Evolutionary conservation across 2,797 vertebrate species (phyloP).

Genomic region (Chelon labrosus): DNA sequence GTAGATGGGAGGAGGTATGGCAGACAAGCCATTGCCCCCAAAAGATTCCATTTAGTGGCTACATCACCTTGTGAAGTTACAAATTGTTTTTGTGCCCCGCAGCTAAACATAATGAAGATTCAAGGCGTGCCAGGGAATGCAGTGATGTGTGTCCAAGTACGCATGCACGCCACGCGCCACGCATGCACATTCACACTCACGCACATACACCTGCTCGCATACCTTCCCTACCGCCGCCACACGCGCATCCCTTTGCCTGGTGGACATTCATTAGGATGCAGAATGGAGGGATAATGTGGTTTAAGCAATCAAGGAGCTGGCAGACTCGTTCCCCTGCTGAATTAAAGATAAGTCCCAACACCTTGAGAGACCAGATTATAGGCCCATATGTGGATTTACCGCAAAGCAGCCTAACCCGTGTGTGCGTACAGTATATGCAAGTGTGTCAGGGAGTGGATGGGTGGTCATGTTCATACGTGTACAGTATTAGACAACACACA

Average conservation of each 20-base stretch:
- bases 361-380: conserved; percentile 80
- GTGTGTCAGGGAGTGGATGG: conserved; percentile 17
- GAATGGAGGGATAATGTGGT: conserved; percentile 75
- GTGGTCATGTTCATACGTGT: conserved; percentile 21
- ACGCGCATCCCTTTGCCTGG: conserved; percentile 59
- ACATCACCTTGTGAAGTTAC: conserved; percentile 77
- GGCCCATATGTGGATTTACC: conserved; percentile 71
- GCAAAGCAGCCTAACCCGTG: conserved; percentile 41
- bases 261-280: conserved; percentile 79
- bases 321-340: conserved; percentile 72
- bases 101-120: conserved; percentile 80
- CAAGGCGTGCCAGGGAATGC: conserved; percentile 57
- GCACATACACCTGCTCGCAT: conserved; percentile 10
- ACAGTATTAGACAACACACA: conserved; percentile 25
- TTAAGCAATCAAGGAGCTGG: conserved; percentile 77
- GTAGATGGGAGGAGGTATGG: conserved; percentile 51
- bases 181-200: conserved; percentile 19
- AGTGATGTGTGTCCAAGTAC: conserved; percentile 55
- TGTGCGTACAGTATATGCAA: conserved; percentile 10
- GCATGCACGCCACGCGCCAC: conserved; percentile 6
- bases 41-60: conserved; percentile 74
- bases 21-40: conserved; percentile 45
- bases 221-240: not conserved
- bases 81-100: conserved; percentile 81
- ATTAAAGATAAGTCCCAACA: conserved; percentile 81